Conservation (phyloP, 2,888 invertebrate species). For the Phasia obesa region DNA sequence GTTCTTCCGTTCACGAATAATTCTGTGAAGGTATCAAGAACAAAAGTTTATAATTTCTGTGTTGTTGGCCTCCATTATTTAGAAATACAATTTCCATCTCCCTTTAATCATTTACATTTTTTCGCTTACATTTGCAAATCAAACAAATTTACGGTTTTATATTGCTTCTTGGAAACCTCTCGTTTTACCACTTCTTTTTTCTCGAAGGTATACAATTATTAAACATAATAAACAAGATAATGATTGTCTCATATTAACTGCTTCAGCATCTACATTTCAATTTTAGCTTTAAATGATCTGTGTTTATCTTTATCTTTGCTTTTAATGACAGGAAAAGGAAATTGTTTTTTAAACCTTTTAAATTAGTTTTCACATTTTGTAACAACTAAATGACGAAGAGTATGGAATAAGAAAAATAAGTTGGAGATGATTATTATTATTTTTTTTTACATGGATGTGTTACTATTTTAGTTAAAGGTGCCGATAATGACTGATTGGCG, state of each 20-base stretch:
- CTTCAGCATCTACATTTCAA: constrained; percentile 6
- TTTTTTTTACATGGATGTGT: background rate
- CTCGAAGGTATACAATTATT: constrained; percentile 16
- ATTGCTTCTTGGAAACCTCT: background rate
- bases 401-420: background rate
- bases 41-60: too few relatives aligned
- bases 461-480: background rate
- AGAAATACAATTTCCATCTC: too few relatives aligned
- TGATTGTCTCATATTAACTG: constrained; percentile 21
- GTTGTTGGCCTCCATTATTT: too few relatives aligned
- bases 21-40: too few relatives aligned
- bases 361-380: background rate
- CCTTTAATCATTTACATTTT: too few relatives aligned
- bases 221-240: constrained; percentile 8
- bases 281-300: constrained; percentile 1
- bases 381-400: constrained; percentile 14
- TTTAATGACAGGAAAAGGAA: constrained; percentile 61
- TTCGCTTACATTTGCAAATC: background rate
- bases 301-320: background rate
- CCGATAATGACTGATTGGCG: background rate
- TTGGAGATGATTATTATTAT: background rate
- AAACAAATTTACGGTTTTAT: background rate
- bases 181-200: background rate
- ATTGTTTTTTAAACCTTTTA: constrained; percentile 41
- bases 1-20: too few relatives aligned